Conservation (phyloP, 2,113 vertebrate species). For the Antechinus stuartii region DNA sequence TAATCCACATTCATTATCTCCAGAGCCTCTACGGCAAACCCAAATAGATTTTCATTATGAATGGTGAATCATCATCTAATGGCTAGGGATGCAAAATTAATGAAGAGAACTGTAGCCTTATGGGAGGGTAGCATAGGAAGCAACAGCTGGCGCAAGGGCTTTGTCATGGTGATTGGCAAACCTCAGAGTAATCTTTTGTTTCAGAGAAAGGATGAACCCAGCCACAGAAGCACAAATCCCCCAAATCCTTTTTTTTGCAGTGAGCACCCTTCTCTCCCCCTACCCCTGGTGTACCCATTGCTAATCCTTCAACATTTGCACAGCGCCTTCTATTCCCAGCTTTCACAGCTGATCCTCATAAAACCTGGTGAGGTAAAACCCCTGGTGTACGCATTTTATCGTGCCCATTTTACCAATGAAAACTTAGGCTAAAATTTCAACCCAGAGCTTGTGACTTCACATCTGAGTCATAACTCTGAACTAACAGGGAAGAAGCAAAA, state of each 20-base stretch:
- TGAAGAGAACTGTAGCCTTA: constrained; percentile 52
- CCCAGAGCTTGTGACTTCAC: neutral
- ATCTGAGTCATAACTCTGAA: neutral
- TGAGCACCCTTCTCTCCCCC: neutral
- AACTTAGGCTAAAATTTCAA: neutral
- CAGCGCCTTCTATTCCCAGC: neutral
- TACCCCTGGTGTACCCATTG: neutral
- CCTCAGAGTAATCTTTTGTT: constrained; percentile 58
- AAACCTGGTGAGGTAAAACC: neutral
- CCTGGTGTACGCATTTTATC: neutral
- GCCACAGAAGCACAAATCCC: constrained; percentile 20
- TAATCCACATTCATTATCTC: constrained; percentile 72
- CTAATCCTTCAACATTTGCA: neutral
- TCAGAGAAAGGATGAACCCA: constrained; percentile 61
- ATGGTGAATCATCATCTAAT: constrained; percentile 60
- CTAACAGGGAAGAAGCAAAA: neutral
- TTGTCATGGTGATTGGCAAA: constrained; percentile 64
- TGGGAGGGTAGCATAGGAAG: constrained; percentile 18
- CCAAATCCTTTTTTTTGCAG: neutral
- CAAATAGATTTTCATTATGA: constrained; percentile 68
- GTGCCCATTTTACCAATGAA: neutral
- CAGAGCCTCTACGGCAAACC: constrained; percentile 54
- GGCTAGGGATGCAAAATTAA: constrained; percentile 61
- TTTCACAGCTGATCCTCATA: neutral
- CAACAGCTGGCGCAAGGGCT: constrained; percentile 67